A percentile compares a stretch with the other conserved stretches of the same genome.
phyloP scores from a whole-genome alignment of 2,113 vertebrate species.

The Cyanocitta stelleri region DNA sequence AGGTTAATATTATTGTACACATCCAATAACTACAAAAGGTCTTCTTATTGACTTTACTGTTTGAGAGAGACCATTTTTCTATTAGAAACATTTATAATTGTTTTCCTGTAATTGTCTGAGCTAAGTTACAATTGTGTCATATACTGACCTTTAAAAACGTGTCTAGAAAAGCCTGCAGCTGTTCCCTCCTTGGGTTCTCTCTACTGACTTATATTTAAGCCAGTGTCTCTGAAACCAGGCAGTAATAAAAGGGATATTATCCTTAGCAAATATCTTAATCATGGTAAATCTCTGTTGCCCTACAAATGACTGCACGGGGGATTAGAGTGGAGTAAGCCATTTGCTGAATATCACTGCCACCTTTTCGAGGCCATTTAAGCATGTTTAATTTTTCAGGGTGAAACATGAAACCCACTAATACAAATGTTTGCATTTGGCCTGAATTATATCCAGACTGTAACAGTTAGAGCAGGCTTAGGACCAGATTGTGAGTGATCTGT shows the following conservation, averaged over 20 bases:
- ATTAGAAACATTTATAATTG: neutral
- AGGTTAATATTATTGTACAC: neutral
- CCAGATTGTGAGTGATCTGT: constrained; percentile 29
- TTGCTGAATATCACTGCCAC: constrained; percentile 67
- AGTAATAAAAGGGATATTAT: constrained; percentile 62
- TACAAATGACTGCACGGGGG: constrained; percentile 59
- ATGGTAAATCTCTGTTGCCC: constrained; percentile 60
- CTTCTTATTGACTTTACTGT: neutral
- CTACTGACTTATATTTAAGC: constrained; percentile 30
- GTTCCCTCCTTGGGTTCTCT: constrained; percentile 26
- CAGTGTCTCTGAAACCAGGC: constrained; percentile 52
- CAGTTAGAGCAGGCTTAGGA: constrained; percentile 39
- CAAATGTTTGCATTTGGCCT: constrained; percentile 61
- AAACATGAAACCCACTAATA: constrained; percentile 55
- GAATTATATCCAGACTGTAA: constrained; percentile 59
- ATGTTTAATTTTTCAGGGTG: constrained; percentile 64
- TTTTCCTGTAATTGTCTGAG: neutral
- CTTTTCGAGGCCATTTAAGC: constrained; percentile 52
- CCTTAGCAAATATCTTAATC: constrained; percentile 67
- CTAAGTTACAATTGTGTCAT: neutral
- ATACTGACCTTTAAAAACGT: constrained; percentile 36
- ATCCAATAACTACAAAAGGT: neutral
- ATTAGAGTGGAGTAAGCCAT: constrained; percentile 57
- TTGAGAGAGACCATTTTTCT: neutral
- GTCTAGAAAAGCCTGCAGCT: constrained; percentile 57